Evolutionary conservation across 2,113 vertebrate genomes (phyloP).

Genomic region (Onychorhynchus coronatus): DNA sequence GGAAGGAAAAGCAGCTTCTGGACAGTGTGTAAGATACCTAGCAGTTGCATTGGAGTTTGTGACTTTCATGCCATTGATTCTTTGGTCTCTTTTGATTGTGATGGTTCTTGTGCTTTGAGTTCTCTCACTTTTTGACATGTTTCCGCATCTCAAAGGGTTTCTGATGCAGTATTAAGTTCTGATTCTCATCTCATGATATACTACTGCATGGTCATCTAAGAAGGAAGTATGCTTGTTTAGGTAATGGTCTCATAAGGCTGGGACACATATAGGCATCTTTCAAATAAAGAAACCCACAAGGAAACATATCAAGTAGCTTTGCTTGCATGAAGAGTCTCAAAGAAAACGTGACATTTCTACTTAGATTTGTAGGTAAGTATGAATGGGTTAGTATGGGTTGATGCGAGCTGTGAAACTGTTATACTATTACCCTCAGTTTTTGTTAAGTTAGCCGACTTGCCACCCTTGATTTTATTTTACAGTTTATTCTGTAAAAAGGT

Average conservation of each 20-base stretch:
- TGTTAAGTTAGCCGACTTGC: background rate
- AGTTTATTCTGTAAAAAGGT: background rate
- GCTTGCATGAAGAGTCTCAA: background rate
- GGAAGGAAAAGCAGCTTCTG: background rate
- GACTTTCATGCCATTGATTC: background rate
- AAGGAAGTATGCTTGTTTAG: background rate
- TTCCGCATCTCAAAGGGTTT: background rate
- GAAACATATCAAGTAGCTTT: background rate
- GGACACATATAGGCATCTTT: background rate
- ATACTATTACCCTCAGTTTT: background rate
- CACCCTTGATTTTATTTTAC: background rate
- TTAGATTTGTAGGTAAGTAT: background rate
- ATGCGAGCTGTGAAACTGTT: background rate
- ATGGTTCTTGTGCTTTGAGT: background rate
- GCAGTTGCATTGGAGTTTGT: background rate
- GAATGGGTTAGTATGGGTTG: background rate
- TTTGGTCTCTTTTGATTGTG: background rate
- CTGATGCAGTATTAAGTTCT: background rate
- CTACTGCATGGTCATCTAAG: background rate
- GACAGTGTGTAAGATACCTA: background rate
- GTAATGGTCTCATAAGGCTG: background rate
- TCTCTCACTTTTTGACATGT: background rate
- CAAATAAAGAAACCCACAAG: background rate
- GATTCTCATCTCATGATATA: background rate
- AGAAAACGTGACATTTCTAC: background rate